Evolutionary conservation across 2,797 vertebrate species (phyloP), one percentile per base, ranked within the genome.

Genomic region (Gallinago stenura): DNA sequence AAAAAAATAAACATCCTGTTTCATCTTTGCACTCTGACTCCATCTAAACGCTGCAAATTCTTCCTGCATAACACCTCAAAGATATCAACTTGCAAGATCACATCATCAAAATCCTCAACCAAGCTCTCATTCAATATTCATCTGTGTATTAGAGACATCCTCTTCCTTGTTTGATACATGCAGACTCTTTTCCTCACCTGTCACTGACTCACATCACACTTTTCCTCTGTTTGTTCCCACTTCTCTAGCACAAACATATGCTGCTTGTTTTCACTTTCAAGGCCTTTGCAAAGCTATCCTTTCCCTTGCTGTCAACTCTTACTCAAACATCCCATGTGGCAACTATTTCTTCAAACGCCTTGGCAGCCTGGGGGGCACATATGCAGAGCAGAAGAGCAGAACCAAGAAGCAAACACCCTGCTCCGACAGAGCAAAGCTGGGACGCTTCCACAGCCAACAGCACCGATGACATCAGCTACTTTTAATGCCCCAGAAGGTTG

Each of bases 271-370:
- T 73, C 68, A 54, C 22, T 56, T 48, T 7, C 76, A 46, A 51
- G n/a, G 39, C 30, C 46, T 61, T 76, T 24, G 16, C 50, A 78
- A 66, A 86, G 22, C 35, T 15, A 31, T 31, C 33, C 56, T 54
- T 70, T 26, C 26, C 43, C 25, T 71, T 68, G 45, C 31, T 25
- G 10, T 24, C 69, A 78, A 7, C 39, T 75, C 65, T 71, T 9
- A 53, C 7, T 41, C 33, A 80, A 88, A 83, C 15, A 77, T 15
- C 39, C 31, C 56, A 35, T 5, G 7, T 3, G 35, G 26, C 65
- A 83, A 43, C 2, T n/a, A 51, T 39, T 58, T 54, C 71, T 62
- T 80, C 39, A 68, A 70, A 58, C 0, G 1, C 0, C 0, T 22
- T 10, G 77, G 62, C n/a, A 81, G 56, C 18, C 43, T 28, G 9